These are phyloP conservation scores for Drosophila algonquin DNA, from an alignment of 2,888 invertebrate genomes.

Conservation along the genomic window DNA sequence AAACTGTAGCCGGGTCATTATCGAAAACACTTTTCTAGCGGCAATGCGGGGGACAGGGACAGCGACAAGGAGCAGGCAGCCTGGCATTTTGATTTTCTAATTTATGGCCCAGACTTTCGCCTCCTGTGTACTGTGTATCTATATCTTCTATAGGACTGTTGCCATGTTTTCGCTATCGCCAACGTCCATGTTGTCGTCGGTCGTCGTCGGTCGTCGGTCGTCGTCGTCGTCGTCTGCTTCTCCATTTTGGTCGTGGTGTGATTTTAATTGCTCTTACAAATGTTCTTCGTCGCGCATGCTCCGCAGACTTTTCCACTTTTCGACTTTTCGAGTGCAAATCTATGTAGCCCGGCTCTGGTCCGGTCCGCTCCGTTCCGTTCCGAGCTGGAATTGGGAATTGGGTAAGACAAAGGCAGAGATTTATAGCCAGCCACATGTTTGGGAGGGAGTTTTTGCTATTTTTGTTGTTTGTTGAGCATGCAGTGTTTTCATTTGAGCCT, in stretches of 20 bases:
- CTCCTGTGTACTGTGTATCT: constrained; percentile 23
- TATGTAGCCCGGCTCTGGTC: constrained; percentile 47
- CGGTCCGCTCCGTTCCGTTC: neutral
- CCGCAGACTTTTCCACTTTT: constrained; percentile 47
- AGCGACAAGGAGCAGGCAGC: constrained; percentile 17
- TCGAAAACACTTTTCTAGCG: constrained; percentile 29
- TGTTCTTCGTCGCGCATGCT: constrained; percentile 63
- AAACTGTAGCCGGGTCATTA: constrained; percentile 54
- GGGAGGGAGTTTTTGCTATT: constrained; percentile 9
- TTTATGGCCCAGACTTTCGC: constrained; percentile 61
- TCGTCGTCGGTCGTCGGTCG: neutral
- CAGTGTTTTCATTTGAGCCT: constrained; percentile 25
- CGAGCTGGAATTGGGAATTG: constrained; percentile 22
- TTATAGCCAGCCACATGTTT: constrained; percentile 57
- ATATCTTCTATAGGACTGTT: constrained; percentile 38
- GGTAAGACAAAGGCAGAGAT: constrained; percentile 58
- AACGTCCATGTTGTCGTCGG: constrained; percentile 37
- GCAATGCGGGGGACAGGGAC: constrained; percentile 4
- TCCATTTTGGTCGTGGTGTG: constrained; percentile 64
- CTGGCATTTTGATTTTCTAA: constrained; percentile 72
- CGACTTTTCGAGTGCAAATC: constrained; percentile 71
- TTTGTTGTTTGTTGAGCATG: constrained; percentile 30
- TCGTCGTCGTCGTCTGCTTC: constrained; percentile 44
- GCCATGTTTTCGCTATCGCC: constrained; percentile 56
- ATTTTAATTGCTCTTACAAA: constrained; percentile 80